phyloP scores from a whole-genome alignment of 1,140 invertebrate species.

The Dreissena rostriformis region DNA sequence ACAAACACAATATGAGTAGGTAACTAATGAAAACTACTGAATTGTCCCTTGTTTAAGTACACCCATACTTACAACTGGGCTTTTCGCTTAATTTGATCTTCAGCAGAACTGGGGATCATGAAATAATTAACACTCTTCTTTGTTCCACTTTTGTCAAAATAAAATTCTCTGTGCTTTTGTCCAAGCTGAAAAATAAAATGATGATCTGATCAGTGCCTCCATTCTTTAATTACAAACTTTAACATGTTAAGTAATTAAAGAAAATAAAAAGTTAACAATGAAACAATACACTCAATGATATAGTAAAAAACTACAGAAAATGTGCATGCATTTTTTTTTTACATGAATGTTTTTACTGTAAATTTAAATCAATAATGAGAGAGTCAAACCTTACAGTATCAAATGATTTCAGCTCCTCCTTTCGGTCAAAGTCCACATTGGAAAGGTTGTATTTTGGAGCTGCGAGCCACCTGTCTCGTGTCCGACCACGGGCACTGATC shows the following conservation, averaged over 20 bases:
- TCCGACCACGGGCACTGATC: constrained; percentile 75
- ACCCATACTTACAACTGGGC: constrained; percentile 78
- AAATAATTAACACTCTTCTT: constrained; percentile 78
- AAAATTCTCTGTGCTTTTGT: constrained; percentile 79
- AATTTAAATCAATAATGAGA: not conserved
- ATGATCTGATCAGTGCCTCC: too few species aligned
- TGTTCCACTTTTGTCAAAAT: constrained; percentile 78
- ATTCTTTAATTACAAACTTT: too few species aligned
- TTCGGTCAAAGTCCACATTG: constrained; percentile 79
- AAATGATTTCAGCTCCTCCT: constrained; percentile 76
- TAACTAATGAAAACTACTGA: too few species aligned
- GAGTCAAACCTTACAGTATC: constrained; percentile 68
- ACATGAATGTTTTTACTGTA: not conserved
- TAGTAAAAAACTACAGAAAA: not conserved
- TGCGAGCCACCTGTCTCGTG: constrained; percentile 75
- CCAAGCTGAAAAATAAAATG: constrained; percentile 71
- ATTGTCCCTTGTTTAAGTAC: constrained; percentile 45
- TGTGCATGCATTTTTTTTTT: not conserved
- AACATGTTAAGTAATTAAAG: constrained; percentile 6
- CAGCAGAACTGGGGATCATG: constrained; percentile 74
- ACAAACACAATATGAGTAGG: too few species aligned
- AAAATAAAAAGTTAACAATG: not conserved
- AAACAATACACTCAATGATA: not conserved
- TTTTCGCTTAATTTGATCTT: constrained; percentile 77
- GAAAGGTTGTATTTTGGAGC: constrained; percentile 78